Evolutionary conservation across 2,797 vertebrate species (phyloP), one percentile per base, ranked within the genome.

Genomic region (Artibeus lituratus): DNA sequence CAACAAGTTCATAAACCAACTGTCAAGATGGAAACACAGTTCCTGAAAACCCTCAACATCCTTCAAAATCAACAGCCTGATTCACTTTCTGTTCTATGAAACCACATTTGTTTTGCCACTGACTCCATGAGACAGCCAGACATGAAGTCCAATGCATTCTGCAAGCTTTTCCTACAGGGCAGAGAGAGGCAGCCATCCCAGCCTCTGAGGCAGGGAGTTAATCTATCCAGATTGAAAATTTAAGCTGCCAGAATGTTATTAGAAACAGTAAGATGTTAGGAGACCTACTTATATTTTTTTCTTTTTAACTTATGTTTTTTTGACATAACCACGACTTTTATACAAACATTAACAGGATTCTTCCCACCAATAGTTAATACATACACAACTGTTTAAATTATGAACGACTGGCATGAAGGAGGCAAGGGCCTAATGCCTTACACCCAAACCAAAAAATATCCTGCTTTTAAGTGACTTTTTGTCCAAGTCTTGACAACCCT

Each of bases 1-100:
- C 12, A 84, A 87, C 1, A 86, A 95, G 37, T 84, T 37, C 47
- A 93, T 39, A 96, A 96, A 67, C 80, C 7, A 51, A 59, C 18
- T 53, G 39, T 74, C 70, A 81, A 70, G 2, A 57, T 24, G 9
- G 44, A 51, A 82, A 88, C n/a, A 62, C 4, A 72, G 67, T 65
- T 96, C 39, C 92, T 86, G 11, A 95, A 94, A 92, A 77, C 44
- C 59, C 83, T 92, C 49, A 70, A 2, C 35, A 93, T 1, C n/a
- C 72, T 53, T 93, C 87, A 81, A 89, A 97, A 90, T 53, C 69
- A 96, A 94, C 0, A 65, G 12, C 39, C n/a, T 65, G 73, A 83
- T 62, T 78, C 78, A 94, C 39, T 87, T 87, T 90, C 49, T 72
- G 55, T 35, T 73, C 84, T 92, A 49, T 70, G n/a, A 95, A 96